phyloP scores from a whole-genome alignment of 2,113 vertebrate species.

The Neodontobutis hainanensis region DNA sequence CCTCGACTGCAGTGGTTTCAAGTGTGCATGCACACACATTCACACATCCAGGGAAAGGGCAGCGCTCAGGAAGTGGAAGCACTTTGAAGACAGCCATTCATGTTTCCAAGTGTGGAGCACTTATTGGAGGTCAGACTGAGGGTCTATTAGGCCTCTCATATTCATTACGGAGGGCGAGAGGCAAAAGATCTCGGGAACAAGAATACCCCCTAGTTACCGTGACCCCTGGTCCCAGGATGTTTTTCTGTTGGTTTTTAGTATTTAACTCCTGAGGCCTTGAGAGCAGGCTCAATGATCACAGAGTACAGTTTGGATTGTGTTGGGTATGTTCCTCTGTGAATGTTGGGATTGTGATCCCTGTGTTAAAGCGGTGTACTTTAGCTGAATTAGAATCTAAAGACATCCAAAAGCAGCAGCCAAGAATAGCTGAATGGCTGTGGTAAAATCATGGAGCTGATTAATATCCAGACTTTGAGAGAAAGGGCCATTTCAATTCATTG shows the following conservation, averaged over 20 bases:
- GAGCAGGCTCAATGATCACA: conserved; percentile 26
- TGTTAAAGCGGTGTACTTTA: conserved; percentile 29
- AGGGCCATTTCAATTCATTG: conserved; percentile 48
- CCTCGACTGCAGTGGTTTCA: conserved; percentile 54
- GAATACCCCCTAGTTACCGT: conserved; percentile 65
- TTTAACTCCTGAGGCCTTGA: conserved; percentile 46
- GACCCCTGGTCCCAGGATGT: conserved; percentile 72
- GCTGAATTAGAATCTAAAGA: conserved; percentile 29
- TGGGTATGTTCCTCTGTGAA: conserved; percentile 18
- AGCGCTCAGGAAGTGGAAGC: conserved; percentile 68
- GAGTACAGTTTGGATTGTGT: conserved; percentile 34
- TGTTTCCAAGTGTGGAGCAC: conserved; percentile 73
- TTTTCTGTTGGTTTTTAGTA: conserved; percentile 72
- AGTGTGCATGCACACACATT: conserved; percentile 42
- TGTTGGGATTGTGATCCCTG: not conserved
- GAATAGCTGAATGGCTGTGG: conserved; percentile 52
- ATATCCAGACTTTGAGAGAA: conserved; percentile 48
- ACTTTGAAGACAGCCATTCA: conserved; percentile 77
- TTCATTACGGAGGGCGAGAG: conserved; percentile 74
- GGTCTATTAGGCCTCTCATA: conserved; percentile 78
- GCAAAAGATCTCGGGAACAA: conserved; percentile 61
- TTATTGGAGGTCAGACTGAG: conserved; percentile 75
- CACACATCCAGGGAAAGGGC: conserved; percentile 61
- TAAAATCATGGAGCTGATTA: conserved; percentile 55
- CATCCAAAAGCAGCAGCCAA: conserved; percentile 27